Evolutionary conservation across 1,140 invertebrate species (phyloP).

Genomic region (Protaetia brevitarsis): DNA sequence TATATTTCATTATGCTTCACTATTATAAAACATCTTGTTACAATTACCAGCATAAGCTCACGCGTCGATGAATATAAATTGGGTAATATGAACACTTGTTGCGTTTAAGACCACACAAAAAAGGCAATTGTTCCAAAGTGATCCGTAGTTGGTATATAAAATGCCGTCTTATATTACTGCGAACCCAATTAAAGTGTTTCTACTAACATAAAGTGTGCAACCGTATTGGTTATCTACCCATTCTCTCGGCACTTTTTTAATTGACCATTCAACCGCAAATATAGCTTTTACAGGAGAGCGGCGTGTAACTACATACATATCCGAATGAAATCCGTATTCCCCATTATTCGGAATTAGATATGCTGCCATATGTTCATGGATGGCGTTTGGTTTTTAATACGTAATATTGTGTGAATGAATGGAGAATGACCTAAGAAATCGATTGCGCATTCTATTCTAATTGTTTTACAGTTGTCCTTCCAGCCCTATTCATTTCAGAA

Average conservation of each 20-base stretch:
- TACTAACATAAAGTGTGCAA: constrained; percentile 9
- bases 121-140: constrained; percentile 4
- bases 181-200: constrained; percentile 8
- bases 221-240: not conserved
- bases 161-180: not conserved
- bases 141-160: constrained; percentile 9
- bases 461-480: no score
- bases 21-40: constrained; percentile 22
- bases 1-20: constrained; percentile 18
- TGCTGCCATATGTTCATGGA: no score
- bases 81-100: constrained; percentile 21
- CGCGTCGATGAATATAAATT: constrained; percentile 11
- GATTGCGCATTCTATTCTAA: no score
- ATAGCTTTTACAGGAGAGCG: not conserved
- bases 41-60: constrained; percentile 14
- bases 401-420: no score
- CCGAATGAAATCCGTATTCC: no score
- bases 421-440: no score
- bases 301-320: no score
- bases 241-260: constrained; percentile 5
- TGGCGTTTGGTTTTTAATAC: no score
- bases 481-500: no score
- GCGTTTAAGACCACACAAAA: constrained; percentile 1
- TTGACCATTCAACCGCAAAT: constrained; percentile 1
- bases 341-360: no score